Base-by-base conservation (phyloP, 2,797 vertebrate species). In the Gallinago solitaria region DNA sequence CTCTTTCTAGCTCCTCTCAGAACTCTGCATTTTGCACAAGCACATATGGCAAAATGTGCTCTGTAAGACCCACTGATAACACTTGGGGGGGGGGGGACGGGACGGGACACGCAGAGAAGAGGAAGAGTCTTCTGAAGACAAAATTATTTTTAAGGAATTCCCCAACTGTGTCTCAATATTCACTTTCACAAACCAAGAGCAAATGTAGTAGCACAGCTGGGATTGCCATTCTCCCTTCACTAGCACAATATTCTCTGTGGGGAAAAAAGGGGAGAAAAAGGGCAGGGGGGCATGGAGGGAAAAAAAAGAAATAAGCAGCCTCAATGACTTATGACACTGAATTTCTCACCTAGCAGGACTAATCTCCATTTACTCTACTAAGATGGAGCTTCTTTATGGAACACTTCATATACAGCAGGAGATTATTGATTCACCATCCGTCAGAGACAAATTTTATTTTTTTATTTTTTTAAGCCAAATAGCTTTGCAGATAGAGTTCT, bases 341-440 rank as follows among this genome's bases (percentile, higher is more conserved):
- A 82, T 89, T 94, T 90, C 63, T 89, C 67, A 87, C 82, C 86
- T 50, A 93, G 81, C 59, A 73, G 64, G 51, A 84, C 90, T 94
- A 61, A 92, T 95, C 64, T 81, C 53, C 91, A 86, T 91, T 94
- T 93, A 76, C 15, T 89, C 56, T 84, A 57, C 11, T 32, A 54
- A 94, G 39, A 94, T 32, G 51, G 32, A 92, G 57, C 57, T 86
- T 94, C 82, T 96, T 82, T 76, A 91, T 77, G 64, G 53, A 89
- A 89, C 65, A 87, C 76, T 95, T 94, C 94, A 53, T 75, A 88
- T 84, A 69, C 10, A 7, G 70, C 73, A 86, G 28, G 37, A 63
- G 19, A 95, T 94, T 95, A 91, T 14, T 47, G 90, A 95, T 85
- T 96, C 88, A 79, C 20, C 77, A 95, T 90, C 90, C 80, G 95